phyloP scores from a whole-genome alignment of 2,888 invertebrate genomes.

The Hipparchia semele region DNA sequence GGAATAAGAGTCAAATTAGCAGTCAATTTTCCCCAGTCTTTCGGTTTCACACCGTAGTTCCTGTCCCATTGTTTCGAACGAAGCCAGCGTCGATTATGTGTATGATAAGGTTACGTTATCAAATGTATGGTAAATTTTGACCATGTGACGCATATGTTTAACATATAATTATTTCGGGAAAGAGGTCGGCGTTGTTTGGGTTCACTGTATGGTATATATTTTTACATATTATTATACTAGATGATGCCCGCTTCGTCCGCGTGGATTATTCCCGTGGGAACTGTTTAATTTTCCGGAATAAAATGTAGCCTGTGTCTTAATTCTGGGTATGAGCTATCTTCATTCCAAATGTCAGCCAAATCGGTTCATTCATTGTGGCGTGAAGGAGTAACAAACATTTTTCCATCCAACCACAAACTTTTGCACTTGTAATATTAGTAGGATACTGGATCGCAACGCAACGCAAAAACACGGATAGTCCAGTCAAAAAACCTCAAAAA shows the following conservation, averaged over 20 bases:
- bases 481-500: no score
- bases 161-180: constrained; percentile 29
- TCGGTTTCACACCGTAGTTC: constrained; percentile 61
- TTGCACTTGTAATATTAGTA: no score
- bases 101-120: constrained; percentile 52
- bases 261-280: no score
- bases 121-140: constrained; percentile 38
- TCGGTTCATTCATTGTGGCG: no score
- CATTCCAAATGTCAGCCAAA: no score
- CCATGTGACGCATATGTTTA: constrained; percentile 33
- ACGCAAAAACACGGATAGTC: no score
- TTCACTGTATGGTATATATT: not conserved
- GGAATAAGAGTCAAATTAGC: constrained; percentile 33
- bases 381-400: no score
- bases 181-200: constrained; percentile 15
- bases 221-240: not conserved
- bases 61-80: constrained; percentile 72
- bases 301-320: no score
- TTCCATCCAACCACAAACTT: no score
- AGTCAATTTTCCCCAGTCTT: constrained; percentile 28
- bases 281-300: no score
- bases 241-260: not conserved
- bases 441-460: no score
- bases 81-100: constrained; percentile 49
- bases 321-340: no score